A percentile compares a stretch with the other conserved stretches of the same genome.
These are phyloP conservation scores for Tenthredo amoena DNA, from an alignment of 2,888 invertebrate species.

Conservation along the genomic window DNA sequence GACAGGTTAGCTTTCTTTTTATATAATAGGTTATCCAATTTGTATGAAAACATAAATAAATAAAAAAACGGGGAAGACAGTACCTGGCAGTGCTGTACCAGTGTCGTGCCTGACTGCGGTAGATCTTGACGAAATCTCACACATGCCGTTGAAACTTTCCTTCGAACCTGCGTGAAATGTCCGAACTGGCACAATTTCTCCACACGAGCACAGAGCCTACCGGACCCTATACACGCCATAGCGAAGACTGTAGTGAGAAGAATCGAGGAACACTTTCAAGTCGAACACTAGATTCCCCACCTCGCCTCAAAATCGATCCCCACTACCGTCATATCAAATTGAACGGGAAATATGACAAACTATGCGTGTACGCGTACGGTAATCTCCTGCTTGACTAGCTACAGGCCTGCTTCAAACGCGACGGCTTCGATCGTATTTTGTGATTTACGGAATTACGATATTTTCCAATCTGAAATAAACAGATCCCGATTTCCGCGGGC, in stretches of 20 bases:
- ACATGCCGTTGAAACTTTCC: constrained; percentile 84
- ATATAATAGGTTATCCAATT: constrained; percentile 8
- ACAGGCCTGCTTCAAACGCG: background rate
- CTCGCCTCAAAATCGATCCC: constrained; percentile 57
- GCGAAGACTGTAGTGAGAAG: constrained; percentile 87
- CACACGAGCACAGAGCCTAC: constrained; percentile 90
- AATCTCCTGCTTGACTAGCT: background rate
- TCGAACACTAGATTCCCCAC: constrained; percentile 67
- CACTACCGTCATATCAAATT: constrained; percentile 16
- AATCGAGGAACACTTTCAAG: constrained; percentile 74
- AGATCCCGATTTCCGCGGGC: background rate
- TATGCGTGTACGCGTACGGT: background rate
- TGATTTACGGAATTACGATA: background rate
- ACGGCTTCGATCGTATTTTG: background rate
- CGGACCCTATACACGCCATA: constrained; percentile 92
- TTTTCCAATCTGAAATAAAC: background rate
- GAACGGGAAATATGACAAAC: constrained; percentile 14
- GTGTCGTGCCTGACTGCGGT: constrained; percentile 75
- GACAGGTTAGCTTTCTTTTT: constrained; percentile 22
- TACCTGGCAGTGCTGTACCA: constrained; percentile 76
- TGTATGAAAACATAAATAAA: background rate
- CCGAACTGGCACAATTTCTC: constrained; percentile 91
- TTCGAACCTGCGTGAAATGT: constrained; percentile 82
- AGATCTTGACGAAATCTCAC: constrained; percentile 85
- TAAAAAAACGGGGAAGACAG: constrained; percentile 19